Percentiles rank a stretch among this genome's conserved stretches.
These are phyloP conservation scores for Paguma larvata DNA, from an alignment of 2,797 vertebrate genomes.

Conservation along the genomic window DNA sequence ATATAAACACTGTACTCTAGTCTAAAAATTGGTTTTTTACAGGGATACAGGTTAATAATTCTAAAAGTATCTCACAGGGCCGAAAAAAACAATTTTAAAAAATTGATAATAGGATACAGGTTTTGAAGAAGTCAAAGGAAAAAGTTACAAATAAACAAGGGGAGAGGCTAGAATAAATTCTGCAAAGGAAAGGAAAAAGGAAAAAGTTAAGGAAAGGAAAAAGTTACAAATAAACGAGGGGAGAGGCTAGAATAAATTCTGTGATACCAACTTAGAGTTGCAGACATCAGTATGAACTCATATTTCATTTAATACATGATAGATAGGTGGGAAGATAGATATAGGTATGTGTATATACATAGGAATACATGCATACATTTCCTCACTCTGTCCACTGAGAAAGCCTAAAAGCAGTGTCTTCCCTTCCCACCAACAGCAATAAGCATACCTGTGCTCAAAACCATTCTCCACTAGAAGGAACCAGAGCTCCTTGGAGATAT, in stretches of 20 bases:
- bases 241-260: neutral
- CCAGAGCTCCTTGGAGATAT: neutral
- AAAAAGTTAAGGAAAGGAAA: neutral
- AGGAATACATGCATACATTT: neutral
- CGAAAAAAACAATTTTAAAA: neutral
- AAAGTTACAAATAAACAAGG: constrained; percentile 2
- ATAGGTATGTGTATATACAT: neutral
- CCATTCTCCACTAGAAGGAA: neutral
- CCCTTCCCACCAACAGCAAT: neutral
- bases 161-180: neutral
- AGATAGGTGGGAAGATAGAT: neutral
- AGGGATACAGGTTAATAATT: neutral
- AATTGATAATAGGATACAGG: neutral
- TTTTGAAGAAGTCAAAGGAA: neutral
- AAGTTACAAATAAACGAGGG: constrained; percentile 1
- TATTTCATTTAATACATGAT: neutral
- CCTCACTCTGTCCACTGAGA: neutral
- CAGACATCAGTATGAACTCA: neutral
- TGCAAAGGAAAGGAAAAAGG: neutral
- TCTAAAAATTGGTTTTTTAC: neutral
- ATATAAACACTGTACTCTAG: neutral
- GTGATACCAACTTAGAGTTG: neutral
- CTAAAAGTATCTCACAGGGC: neutral
- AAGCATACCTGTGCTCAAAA: neutral
- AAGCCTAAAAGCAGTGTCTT: neutral